A percentile compares a stretch with the other conserved stretches of the same genome.
Evolutionary conservation across 2,888 invertebrate genomes (phyloP).

Genomic region (Drosophila picticornis): DNA sequence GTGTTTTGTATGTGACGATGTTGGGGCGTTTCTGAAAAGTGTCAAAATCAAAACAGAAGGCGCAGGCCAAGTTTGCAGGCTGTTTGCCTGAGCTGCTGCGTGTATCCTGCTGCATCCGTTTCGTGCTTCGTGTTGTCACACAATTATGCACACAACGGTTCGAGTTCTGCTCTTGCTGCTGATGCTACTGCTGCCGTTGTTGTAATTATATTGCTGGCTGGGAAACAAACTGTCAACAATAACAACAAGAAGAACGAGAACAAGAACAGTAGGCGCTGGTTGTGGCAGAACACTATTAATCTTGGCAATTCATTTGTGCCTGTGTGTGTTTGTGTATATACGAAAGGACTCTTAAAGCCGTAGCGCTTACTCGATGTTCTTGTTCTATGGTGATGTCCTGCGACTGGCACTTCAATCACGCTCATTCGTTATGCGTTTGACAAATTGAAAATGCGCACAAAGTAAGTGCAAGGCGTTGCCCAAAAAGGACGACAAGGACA

Average conservation of each 20-base stretch:
- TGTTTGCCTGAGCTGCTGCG: conserved; percentile 41
- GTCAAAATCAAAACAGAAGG: conserved; percentile 78
- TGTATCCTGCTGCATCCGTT: conserved; percentile 53
- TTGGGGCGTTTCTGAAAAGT: conserved; percentile 60
- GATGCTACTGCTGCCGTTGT: conserved; percentile 44
- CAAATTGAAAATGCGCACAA: conserved; percentile 77
- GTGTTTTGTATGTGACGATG: conserved; percentile 6
- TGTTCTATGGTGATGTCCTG: conserved; percentile 35
- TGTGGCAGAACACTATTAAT: conserved; percentile 72
- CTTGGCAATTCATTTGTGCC: conserved; percentile 68
- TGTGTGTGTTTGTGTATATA: conserved; percentile 10
- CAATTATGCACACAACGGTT: conserved; percentile 75
- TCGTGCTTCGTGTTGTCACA: conserved; percentile 74
- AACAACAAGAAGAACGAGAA: conserved; percentile 37
- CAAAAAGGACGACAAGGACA: conserved; percentile 19
- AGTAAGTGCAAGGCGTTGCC: conserved; percentile 58
- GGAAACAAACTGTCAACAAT: conserved; percentile 73
- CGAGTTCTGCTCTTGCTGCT: conserved; percentile 32
- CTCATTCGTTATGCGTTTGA: conserved; percentile 79
- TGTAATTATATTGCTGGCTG: conserved; percentile 73
- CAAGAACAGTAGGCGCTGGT: conserved; percentile 26
- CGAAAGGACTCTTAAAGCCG: conserved; percentile 36
- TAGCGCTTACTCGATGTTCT: conserved; percentile 16
- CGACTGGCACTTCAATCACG: conserved; percentile 76
- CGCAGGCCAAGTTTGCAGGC: conserved; percentile 64